Percentiles rank a stretch among this genome's conserved stretches.
Evolutionary conservation across 2,797 vertebrate genomes (phyloP).

Genomic region (Bovichtus diacanthus): DNA sequence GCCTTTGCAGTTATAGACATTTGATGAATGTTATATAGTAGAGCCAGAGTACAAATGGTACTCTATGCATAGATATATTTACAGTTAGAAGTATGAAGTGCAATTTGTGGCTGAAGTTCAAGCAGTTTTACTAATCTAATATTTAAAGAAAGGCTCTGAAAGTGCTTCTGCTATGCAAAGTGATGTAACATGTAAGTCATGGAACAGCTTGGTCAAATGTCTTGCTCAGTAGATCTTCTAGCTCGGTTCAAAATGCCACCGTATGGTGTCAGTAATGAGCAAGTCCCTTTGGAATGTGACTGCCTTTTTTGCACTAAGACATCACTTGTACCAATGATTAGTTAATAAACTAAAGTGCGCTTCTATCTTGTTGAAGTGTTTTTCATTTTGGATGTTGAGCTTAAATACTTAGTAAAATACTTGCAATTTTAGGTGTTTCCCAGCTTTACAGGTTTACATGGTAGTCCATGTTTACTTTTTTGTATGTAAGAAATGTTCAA

Average conservation of each 20-base stretch:
- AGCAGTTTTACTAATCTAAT: background rate
- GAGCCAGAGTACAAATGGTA: background rate
- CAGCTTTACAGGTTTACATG: background rate
- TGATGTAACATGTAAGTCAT: background rate
- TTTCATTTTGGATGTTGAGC: background rate
- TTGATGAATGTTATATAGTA: background rate
- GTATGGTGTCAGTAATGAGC: slow-evolving; percentile 50
- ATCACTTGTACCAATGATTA: slow-evolving; percentile 30
- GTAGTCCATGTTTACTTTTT: background rate
- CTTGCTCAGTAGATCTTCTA: slow-evolving; percentile 11
- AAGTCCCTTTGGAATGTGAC: slow-evolving; percentile 16
- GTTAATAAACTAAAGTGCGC: slow-evolving; percentile 51
- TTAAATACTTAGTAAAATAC: background rate
- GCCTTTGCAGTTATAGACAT: background rate
- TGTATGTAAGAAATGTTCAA: background rate
- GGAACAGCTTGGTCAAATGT: background rate
- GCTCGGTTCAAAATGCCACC: slow-evolving; percentile 10
- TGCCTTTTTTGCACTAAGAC: slow-evolving; percentile 54
- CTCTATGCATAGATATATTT: slow-evolving; percentile 22
- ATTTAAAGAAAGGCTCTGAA: slow-evolving; percentile 2
- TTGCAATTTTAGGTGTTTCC: background rate
- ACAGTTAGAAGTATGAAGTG: slow-evolving; percentile 7
- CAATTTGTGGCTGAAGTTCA: background rate
- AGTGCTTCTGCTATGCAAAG: slow-evolving; percentile 26
- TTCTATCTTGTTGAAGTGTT: background rate